A percentile compares a stretch with the other conserved stretches of the same genome.
Conservation (phyloP, 2,113 vertebrate species). For the Candoia aspera region DNA sequence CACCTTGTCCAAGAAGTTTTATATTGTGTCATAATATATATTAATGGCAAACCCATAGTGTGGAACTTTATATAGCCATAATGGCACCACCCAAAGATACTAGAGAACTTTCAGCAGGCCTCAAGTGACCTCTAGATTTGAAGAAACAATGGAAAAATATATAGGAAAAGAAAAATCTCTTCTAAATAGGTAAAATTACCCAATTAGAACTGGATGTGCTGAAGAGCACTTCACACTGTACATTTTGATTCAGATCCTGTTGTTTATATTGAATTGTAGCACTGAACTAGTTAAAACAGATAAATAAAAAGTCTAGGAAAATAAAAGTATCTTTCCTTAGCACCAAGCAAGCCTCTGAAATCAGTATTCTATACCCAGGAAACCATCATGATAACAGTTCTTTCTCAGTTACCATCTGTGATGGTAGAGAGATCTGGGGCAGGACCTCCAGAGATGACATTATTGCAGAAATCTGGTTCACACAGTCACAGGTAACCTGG, state of each 20-base stretch:
- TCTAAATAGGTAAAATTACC: background rate
- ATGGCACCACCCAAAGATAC: background rate
- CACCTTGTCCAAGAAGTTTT: background rate
- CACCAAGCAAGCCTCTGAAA: background rate
- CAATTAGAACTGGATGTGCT: no score
- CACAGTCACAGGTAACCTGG: background rate
- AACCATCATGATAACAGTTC: background rate
- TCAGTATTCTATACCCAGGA: background rate
- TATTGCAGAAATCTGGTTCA: background rate
- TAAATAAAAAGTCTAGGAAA: background rate
- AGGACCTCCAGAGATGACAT: background rate
- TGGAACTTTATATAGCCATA: background rate
- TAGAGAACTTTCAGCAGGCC: background rate
- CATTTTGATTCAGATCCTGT: background rate
- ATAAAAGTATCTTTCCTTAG: background rate
- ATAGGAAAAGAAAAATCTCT: background rate
- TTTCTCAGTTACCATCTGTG: background rate
- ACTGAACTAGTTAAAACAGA: background rate
- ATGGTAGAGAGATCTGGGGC: background rate
- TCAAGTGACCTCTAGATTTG: background rate
- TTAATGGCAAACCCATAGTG: background rate
- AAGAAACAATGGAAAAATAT: background rate
- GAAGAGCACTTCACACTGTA: background rate
- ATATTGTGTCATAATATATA: background rate
- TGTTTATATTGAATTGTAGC: background rate